phyloP scores from a whole-genome alignment of 1,140 invertebrate species.

The Pissodes strobi region DNA sequence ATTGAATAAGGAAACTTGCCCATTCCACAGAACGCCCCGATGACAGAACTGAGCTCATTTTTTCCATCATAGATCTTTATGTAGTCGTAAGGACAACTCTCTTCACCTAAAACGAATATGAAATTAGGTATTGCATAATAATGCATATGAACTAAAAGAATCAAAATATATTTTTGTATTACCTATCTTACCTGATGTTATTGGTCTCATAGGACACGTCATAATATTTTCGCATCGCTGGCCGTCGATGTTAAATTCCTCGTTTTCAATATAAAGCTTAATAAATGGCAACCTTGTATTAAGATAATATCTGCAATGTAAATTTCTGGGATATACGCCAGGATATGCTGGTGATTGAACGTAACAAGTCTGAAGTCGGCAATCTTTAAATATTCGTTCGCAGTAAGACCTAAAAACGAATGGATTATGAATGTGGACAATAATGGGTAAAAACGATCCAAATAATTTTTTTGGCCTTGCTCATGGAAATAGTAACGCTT shows the following conservation, averaged over 20 bases:
- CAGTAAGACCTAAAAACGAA: slow-evolving; percentile 75
- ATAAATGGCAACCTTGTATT: slow-evolving; percentile 87
- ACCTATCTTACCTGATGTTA: slow-evolving; percentile 77
- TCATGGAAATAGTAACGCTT: too few relatives aligned
- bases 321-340: slow-evolving; percentile 85
- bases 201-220: slow-evolving; percentile 90
- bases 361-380: slow-evolving; percentile 86
- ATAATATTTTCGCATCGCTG: slow-evolving; percentile 93
- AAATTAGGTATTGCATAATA: slow-evolving; percentile 30
- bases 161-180: too few relatives aligned
- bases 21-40: slow-evolving; percentile 91
- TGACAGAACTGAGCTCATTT: slow-evolving; percentile 81
- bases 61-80: slow-evolving; percentile 89
- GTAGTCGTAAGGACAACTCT: slow-evolving; percentile 90
- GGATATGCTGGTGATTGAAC: slow-evolving; percentile 91
- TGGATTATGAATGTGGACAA: too few relatives aligned
- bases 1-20: slow-evolving; percentile 93
- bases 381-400: slow-evolving; percentile 82
- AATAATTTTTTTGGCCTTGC: too few relatives aligned
- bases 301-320: slow-evolving; percentile 87
- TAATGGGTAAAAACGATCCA: too few relatives aligned
- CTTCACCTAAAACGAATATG: slow-evolving; percentile 65
- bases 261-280: slow-evolving; percentile 89
- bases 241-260: slow-evolving; percentile 92
- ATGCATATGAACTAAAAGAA: not conserved